Conservation (phyloP, 2,113 vertebrate species). For the Ia io region DNA sequence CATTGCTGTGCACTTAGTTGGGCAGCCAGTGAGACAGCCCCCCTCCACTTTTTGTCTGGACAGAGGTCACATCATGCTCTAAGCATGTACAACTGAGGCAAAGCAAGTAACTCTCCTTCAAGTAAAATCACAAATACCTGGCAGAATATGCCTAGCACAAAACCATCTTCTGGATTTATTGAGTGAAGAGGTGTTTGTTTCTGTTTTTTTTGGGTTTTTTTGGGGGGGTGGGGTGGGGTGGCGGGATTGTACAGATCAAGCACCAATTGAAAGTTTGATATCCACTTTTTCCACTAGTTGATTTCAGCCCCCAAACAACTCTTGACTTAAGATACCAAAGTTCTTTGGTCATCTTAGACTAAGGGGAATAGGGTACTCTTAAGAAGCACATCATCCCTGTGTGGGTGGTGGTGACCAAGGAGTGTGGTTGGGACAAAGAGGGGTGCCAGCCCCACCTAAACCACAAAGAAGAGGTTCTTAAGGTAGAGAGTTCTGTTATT, state of each 20-base stretch:
- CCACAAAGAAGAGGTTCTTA: neutral
- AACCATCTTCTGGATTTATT: neutral
- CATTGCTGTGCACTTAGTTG: accelerated
- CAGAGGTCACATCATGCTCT: too few relatives aligned
- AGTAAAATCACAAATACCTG: neutral
- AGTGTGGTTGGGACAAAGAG: neutral
- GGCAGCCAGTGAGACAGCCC: neutral
- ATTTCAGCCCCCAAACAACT: neutral
- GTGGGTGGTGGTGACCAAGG: neutral
- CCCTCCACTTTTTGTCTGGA: neutral
- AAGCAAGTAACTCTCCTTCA: neutral
- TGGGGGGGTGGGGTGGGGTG: neutral
- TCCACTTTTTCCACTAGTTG: neutral
- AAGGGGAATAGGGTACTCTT: neutral
- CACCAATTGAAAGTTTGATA: neutral
- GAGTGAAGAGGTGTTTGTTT: neutral
- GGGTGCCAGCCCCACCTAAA: neutral
- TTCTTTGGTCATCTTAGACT: neutral
- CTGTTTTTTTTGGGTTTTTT: too few relatives aligned
- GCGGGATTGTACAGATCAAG: neutral
- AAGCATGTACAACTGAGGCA: neutral
- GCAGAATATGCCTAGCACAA: neutral
- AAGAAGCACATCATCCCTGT: neutral
- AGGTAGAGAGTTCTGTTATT: neutral
- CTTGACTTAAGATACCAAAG: neutral